Percentiles rank a stretch among this genome's conserved stretches.
These are phyloP conservation scores for Trinorchestia longiramus DNA, from an alignment of 1,140 invertebrate genomes.

Conservation along the genomic window DNA sequence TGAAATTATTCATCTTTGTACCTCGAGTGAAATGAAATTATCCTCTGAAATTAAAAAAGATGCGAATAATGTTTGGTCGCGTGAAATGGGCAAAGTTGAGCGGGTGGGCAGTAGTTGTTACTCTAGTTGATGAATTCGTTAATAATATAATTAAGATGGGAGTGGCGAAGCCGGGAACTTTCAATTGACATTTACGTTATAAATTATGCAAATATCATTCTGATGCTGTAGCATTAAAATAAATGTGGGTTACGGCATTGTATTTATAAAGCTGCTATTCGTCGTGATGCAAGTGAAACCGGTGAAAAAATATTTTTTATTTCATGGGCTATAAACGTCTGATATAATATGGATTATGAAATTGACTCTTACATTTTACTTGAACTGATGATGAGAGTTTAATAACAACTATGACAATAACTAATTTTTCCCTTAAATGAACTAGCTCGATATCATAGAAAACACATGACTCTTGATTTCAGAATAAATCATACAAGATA, in stretches of 20 bases:
- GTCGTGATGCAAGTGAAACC: too few relatives aligned
- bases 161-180: too few relatives aligned
- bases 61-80: neutral
- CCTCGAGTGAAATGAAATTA: neutral
- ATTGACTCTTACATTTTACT: neutral
- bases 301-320: too few relatives aligned
- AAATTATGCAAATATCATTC: too few relatives aligned
- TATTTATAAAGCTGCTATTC: too few relatives aligned
- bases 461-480: neutral
- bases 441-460: neutral
- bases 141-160: too few relatives aligned
- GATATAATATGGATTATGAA: too few relatives aligned
- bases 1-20: neutral
- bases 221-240: too few relatives aligned
- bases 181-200: too few relatives aligned
- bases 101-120: neutral
- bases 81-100: neutral
- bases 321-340: too few relatives aligned
- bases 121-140: neutral
- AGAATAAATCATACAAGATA: neutral
- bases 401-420: neutral
- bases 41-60: neutral
- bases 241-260: too few relatives aligned
- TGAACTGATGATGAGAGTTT: neutral
- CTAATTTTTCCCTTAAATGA: neutral